Base-by-base conservation (phyloP, 2,113 vertebrate genomes). In the Carassius gibelio region DNA sequence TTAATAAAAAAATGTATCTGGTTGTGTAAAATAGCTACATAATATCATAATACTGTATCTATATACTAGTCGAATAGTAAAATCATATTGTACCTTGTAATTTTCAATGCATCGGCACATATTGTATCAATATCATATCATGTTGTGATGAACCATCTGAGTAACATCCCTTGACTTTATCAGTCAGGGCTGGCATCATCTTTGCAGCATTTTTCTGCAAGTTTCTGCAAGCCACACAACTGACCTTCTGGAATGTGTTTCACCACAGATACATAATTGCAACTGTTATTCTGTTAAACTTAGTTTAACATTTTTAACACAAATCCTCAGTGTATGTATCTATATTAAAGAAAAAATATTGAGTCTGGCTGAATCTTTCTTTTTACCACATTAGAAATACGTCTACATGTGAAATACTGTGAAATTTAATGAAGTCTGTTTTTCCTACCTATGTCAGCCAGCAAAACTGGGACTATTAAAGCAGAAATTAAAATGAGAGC, bases 211-310 rank as follows among this genome's bases (percentile, higher is more conserved):
- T 72, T 66, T 23, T 82, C 89, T 59, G 85, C 83, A 57, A 88
- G 81, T 38, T 88, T 90, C 83, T 26, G 77, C 26, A 26, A 26
- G 26, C 85, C 52, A 88, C 59, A 55, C 76, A 78, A 4, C 26
- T 86, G 42, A 90, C 76, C 64, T 87, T 84, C 21, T 88, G 87
- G 48, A 88, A 87, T 17, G 81, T 86, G 45, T 62, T 21, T 42
- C 19, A 45, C 5, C 23, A 45, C 71, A 14, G 38, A 23, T 72
- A 45, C 69, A 72, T 72, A 0, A 45, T n/a, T 45, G n/a, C 36
- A n/a, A n/a, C 2, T 38, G 34, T 9, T n/a, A 14, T 48, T 48
- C 5, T 75, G 42, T 23, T 48, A 26, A 75, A n/a, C 42, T 75
- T 15, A 77, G 11, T 34, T 11, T 11, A 77, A 59, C 30, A 59